These are phyloP conservation scores for Coremacera marginata DNA, from an alignment of 2,888 invertebrate species.

Conservation along the genomic window DNA sequence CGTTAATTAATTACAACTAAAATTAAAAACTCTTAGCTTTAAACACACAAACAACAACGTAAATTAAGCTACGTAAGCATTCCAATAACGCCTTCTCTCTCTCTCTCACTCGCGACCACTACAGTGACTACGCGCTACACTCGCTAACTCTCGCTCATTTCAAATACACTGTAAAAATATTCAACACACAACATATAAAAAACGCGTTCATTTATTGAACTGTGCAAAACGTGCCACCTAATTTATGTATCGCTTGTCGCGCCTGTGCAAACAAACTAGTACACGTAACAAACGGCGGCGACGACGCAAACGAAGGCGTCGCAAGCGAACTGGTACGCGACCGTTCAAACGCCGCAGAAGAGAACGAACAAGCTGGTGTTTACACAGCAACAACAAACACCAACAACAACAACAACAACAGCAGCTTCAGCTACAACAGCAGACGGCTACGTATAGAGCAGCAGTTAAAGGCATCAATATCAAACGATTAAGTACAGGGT, in stretches of 20 bases:
- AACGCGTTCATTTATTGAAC: conserved; percentile 41
- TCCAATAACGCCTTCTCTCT: conserved; percentile 5
- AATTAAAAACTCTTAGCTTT: not conserved
- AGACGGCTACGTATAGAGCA: conserved; percentile 7
- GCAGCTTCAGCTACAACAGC: not conserved
- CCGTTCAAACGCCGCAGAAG: conserved; percentile 58
- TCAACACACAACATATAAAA: conserved; percentile 16
- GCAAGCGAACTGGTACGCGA: conserved; percentile 53
- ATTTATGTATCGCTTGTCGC: conserved; percentile 60
- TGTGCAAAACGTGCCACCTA: conserved; percentile 40
- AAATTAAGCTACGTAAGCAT: not conserved
- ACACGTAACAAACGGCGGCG: conserved; percentile 57
- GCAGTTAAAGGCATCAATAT: conserved; percentile 8
- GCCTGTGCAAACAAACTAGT: conserved; percentile 57
- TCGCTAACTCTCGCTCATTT: not conserved
- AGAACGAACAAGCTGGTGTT: conserved; percentile 26
- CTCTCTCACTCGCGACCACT: conserved; percentile 16
- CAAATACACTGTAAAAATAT: conserved; percentile 3
- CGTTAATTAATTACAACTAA: not conserved
- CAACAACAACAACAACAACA: not conserved
- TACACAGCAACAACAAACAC: conserved; percentile 30
- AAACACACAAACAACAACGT: not conserved
- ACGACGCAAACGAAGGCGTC: conserved; percentile 50
- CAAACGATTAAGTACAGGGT: conserved; percentile 38
- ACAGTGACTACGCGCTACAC: conserved; percentile 15